phyloP scores from a whole-genome alignment of 2,113 vertebrate genomes.

The Brachypteracias leptosomus region DNA sequence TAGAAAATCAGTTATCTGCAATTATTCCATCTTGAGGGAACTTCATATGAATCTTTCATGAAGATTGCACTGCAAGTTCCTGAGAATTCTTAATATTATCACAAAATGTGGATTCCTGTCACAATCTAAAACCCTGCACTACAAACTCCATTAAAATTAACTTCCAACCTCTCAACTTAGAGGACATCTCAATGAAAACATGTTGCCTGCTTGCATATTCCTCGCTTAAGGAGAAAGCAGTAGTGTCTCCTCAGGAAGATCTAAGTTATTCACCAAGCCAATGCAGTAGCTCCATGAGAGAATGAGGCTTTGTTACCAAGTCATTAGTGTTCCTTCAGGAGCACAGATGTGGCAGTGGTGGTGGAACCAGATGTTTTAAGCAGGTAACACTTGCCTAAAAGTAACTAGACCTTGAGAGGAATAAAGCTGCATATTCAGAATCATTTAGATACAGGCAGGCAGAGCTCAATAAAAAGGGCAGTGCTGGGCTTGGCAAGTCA shows the following conservation, averaged over 20 bases:
- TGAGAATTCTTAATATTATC: neutral
- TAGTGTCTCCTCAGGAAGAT: neutral
- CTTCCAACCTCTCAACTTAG: neutral
- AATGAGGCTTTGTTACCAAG: neutral
- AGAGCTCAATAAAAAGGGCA: neutral
- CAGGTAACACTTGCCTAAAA: neutral
- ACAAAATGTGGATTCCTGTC: neutral
- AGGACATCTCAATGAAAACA: neutral
- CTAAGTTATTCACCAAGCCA: neutral
- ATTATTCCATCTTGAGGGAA: neutral
- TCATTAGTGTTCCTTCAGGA: neutral
- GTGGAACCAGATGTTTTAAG: neutral
- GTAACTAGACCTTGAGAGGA: neutral
- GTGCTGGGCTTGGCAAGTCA: neutral
- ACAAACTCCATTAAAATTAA: neutral
- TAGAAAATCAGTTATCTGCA: neutral
- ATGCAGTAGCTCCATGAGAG: neutral
- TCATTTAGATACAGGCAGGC: neutral
- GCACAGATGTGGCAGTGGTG: neutral
- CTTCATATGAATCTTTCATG: slow-evolving; percentile 5
- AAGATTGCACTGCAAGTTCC: neutral
- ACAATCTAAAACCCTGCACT: neutral
- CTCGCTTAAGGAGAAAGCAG: neutral
- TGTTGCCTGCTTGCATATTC: neutral
- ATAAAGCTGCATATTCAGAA: neutral